These are phyloP conservation scores for Actinernus sp. DNA, from an alignment of 92 coral and sea anemone genomes.

Conservation along the genomic window DNA sequence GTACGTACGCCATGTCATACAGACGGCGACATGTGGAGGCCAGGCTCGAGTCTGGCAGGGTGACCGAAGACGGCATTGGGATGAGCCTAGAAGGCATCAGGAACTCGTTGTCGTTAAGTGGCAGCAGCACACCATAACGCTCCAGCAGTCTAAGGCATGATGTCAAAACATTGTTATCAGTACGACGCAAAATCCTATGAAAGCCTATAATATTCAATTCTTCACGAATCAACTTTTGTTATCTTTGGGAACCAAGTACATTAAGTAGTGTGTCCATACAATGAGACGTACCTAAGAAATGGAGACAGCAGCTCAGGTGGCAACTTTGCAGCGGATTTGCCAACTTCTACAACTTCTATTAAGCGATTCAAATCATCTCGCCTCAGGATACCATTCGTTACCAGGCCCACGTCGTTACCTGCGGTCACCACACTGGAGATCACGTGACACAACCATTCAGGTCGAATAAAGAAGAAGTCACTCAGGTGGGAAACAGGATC, in stretches of 20 bases:
- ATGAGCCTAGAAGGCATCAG: constrained; percentile 73
- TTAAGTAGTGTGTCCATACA: too few species aligned
- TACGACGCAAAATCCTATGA: too few species aligned
- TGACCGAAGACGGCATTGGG: constrained; percentile 31
- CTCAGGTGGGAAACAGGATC: constrained; percentile 87
- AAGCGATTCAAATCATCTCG: constrained; percentile 49
- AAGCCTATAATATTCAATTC: too few species aligned
- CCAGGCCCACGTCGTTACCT: constrained; percentile 33
- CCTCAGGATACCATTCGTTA: constrained; percentile 60
- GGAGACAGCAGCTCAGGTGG: constrained; percentile 64
- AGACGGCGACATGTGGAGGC: constrained; percentile 53
- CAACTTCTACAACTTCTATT: too few species aligned
- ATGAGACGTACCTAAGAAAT: constrained; percentile 80
- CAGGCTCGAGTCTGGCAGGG: constrained; percentile 41
- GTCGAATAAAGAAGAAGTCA: constrained; percentile 81
- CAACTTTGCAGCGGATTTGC: constrained; percentile 42
- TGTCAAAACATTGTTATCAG: too few species aligned
- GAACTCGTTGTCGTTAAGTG: constrained; percentile 65
- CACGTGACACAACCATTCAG: constrained; percentile 85
- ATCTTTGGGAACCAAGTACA: too few species aligned
- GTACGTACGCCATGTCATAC: constrained; percentile 84
- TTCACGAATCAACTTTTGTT: too few species aligned
- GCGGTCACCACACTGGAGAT: constrained; percentile 63
- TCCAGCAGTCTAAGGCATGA: constrained; percentile 73
- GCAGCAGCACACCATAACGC: constrained; percentile 80